Conservation (phyloP, 2,888 invertebrate species). For the Argynnis bischoffii region DNA sequence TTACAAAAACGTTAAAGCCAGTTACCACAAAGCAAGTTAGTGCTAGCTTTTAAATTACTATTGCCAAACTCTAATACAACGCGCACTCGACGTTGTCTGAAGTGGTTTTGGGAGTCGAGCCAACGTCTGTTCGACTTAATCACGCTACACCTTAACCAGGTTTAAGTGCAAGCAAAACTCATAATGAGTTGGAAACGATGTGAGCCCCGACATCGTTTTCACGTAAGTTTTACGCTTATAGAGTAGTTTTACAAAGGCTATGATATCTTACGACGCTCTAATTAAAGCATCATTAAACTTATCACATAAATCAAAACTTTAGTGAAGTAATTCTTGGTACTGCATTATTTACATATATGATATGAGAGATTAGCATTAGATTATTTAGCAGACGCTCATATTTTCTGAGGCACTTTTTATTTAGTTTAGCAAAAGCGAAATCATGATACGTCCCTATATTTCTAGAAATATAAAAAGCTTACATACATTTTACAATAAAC, state of each 20-base stretch:
- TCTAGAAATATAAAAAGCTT: too few species aligned
- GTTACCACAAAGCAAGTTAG: slow-evolving; percentile 49
- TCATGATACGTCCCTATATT: too few species aligned
- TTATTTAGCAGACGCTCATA: slow-evolving; percentile 2
- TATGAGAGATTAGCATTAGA: not conserved
- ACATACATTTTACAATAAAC: too few species aligned
- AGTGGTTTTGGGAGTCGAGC: slow-evolving; percentile 74
- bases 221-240: slow-evolving; percentile 53
- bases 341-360: not conserved
- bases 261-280: slow-evolving; percentile 50
- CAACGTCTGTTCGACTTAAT: slow-evolving; percentile 70
- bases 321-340: slow-evolving; percentile 19
- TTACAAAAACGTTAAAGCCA: slow-evolving; percentile 23
- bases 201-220: slow-evolving; percentile 59
- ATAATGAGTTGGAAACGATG: slow-evolving; percentile 72
- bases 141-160: slow-evolving; percentile 68
- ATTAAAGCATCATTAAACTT: slow-evolving; percentile 26
- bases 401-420: too few species aligned
- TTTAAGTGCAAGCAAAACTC: slow-evolving; percentile 63
- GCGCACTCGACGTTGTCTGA: slow-evolving; percentile 56
- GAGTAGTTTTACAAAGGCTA: slow-evolving; percentile 25
- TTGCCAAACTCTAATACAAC: slow-evolving; percentile 65
- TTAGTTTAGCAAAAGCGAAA: too few species aligned
- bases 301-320: slow-evolving; percentile 23
- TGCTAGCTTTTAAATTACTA: slow-evolving; percentile 47